Evolutionary conservation across 2,797 vertebrate species (phyloP), one percentile per base, ranked within the genome.

Genomic region (Poeciliopsis gracilis): DNA sequence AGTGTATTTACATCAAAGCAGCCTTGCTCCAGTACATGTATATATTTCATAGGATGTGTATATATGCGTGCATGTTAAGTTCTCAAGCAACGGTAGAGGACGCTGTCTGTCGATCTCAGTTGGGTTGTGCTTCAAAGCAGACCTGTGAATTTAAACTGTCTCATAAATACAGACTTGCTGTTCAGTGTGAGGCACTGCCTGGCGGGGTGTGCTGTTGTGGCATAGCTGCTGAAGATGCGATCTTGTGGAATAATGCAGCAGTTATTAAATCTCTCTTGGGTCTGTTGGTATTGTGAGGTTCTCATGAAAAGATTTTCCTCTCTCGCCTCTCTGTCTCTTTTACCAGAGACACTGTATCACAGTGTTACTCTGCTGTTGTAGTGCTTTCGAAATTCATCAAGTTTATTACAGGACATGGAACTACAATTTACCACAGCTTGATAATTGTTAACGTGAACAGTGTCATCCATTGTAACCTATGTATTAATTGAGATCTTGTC

Each of bases 171-270:
- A 28, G 72, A 4, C 74, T 88, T 66, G 38, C 71, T 83, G 81
- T 84, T 86, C 45, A 78, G 87, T 82, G 72, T 72, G 49, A 81
- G 67, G 20, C 63, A 1, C 57, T 76, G 79, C 78, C 75, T 87
- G 4, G 3, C 79, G 12, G 53, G 55, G 30, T 6, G 61, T 71
- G 41, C 80, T 82, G 83, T 81, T 84, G 77, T 83, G 83, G 72
- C 82, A 69, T 46, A 57, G 63, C 81, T 82, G 77, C 78, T 67
- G 28, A 80, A 80, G 66, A 76, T 74, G 88, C 82, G 85, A 46
- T 75, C 78, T 79, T 76, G 76, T 84, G 84, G 89, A 91, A 91
- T 87, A 88, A 87, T 78, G 55, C 73, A 75, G 55, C 63, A 76
- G 78, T 85, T 87, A 76, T 86, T 85, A 72, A 78, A 83, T 76